Base-by-base conservation (phyloP, 1,140 invertebrate genomes). In the Conopomorpha cramerella region DNA sequence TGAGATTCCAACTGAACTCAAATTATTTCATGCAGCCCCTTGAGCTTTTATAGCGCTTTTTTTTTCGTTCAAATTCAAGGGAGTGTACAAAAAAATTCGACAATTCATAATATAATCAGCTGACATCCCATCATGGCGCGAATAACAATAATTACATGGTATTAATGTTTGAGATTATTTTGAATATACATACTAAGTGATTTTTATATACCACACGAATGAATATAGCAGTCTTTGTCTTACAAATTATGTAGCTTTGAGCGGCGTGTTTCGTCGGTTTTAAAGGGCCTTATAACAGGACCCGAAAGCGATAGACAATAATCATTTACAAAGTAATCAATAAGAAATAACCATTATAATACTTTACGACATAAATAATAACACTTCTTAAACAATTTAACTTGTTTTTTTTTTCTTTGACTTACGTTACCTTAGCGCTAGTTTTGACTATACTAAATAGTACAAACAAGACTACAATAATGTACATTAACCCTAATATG, bases 331-430 rank as follows among this genome's bases (percentile, higher is more conserved):
- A 74, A 74, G 65, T 74, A 74, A 72, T 74, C 71, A 74, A 74
- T 74, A 76, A 76, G 70, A 72, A 76, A 76, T 76, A 76, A 76
- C 70, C 62, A 72, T 74, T 74, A 70, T 72, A 74, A 74, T 74
- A 74, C 70, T 74, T 71, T 74, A 74, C 61, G 70, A 74, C 67
- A 74, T 74, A 74, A 74, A 72, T 74, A 74, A 74, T 72, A 74
- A 74, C 70, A 74, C 70, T 70, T 72, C 65, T 70, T 72, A 74
- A 74, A 74, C 70, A 74, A 72, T 70, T 74, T 64, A 74, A 72
- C 71, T 74, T 62, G 66, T 55, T 72, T 65, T 72, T 60, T 76
- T 76, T 76, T 65, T 72, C 62, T 76, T 76, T 76, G 67, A 76
- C 71, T 76, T 72, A 76, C 66, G 63, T 72, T 72, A 64, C 72